Evolutionary conservation across 2,797 vertebrate genomes (phyloP).

Genomic region (Takifugu rubripes): DNA sequence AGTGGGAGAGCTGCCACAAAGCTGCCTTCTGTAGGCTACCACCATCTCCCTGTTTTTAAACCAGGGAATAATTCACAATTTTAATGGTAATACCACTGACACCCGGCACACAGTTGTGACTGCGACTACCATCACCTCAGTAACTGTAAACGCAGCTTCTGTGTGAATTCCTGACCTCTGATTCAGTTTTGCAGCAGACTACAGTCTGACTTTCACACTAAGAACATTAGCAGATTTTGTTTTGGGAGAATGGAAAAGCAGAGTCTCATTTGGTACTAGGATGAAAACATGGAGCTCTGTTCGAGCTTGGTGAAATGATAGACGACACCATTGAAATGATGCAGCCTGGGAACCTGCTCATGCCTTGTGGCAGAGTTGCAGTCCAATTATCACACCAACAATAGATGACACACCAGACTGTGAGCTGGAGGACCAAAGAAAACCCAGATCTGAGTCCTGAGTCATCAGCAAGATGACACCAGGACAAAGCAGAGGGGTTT

Average conservation of each 20-base stretch:
- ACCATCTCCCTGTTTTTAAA: too few relatives aligned
- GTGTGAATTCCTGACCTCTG: slow-evolving; percentile 46
- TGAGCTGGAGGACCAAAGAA: slow-evolving; percentile 19
- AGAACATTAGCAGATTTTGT: slow-evolving; percentile 61
- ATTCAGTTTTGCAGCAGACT: slow-evolving; percentile 39
- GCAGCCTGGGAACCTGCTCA: slow-evolving; percentile 10
- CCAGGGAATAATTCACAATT: too few relatives aligned
- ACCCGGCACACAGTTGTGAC: not conserved
- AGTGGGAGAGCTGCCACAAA: too few relatives aligned
- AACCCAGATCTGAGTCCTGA: not conserved
- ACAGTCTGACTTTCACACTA: slow-evolving; percentile 23
- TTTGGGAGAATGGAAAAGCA: slow-evolving; percentile 46
- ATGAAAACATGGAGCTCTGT: slow-evolving; percentile 22
- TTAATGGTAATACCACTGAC: too few relatives aligned
- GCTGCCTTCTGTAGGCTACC: too few relatives aligned
- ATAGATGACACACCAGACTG: slow-evolving; percentile 25
- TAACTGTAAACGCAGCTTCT: not conserved
- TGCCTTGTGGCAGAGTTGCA: slow-evolving; percentile 7
- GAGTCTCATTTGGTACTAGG: slow-evolving; percentile 15
- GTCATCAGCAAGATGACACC: not conserved
- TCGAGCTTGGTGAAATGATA: not conserved
- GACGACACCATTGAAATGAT: slow-evolving; percentile 6
- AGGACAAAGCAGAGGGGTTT: slow-evolving; percentile 8
- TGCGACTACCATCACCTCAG: not conserved
- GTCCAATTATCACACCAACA: slow-evolving; percentile 33